Evolutionary conservation across 1,140 invertebrate species (phyloP).

Genomic region (Periplaneta americana): DNA sequence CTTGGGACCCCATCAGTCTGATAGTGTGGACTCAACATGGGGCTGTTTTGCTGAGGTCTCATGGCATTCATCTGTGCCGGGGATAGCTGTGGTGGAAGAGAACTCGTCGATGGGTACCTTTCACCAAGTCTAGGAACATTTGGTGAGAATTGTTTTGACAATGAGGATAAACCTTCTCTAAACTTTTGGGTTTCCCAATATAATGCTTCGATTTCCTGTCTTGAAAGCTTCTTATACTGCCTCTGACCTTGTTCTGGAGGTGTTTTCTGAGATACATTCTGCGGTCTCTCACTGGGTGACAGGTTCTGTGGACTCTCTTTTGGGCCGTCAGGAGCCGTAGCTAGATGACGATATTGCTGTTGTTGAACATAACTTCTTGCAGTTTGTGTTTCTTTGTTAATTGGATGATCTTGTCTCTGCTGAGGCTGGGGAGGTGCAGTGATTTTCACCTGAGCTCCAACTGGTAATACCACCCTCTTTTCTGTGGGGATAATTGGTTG

Average conservation of each 20-base stretch:
- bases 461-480: not conserved
- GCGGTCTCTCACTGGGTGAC: no score
- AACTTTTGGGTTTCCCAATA: constrained; percentile 1
- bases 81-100: not conserved
- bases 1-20: not conserved
- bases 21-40: not conserved
- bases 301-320: no score
- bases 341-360: not conserved
- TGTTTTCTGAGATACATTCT: no score
- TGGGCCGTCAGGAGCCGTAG: not conserved
- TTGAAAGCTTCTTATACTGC: not conserved
- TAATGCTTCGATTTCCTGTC: constrained; percentile 3
- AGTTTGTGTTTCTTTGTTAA: not conserved
- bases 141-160: not conserved
- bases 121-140: not conserved
- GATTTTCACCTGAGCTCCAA: not conserved
- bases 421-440: not conserved
- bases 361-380: not conserved
- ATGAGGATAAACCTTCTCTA: not conserved
- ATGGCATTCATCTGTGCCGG: not conserved
- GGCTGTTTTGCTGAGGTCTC: not conserved
- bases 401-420: not conserved
- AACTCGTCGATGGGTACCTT: not conserved
- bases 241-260: no score
- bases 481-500: not conserved